These are phyloP conservation scores for Beaufortia kweichowensis DNA, from an alignment of 2,113 vertebrate genomes.

Conservation along the genomic window DNA sequence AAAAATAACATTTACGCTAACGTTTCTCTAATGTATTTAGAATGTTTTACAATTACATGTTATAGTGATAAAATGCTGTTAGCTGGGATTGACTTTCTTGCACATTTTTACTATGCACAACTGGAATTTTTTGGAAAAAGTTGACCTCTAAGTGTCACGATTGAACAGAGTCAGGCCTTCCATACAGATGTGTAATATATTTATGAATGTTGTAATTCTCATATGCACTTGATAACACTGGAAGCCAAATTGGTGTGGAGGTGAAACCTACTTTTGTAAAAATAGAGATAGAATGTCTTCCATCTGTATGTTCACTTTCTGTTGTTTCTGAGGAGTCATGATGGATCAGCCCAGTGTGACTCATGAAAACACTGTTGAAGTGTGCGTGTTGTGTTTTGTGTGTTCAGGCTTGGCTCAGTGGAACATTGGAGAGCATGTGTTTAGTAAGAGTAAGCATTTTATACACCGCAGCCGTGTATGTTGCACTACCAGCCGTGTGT, in stretches of 20 bases:
- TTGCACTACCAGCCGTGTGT: slow-evolving; percentile 34
- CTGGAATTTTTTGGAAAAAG: too few relatives aligned
- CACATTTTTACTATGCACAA: too few relatives aligned
- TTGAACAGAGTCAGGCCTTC: too few relatives aligned
- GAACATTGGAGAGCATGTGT: slow-evolving; percentile 12
- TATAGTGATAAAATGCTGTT: too few relatives aligned
- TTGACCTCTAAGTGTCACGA: too few relatives aligned
- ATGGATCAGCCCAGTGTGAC: slow-evolving; percentile 27
- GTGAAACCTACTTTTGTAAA: slow-evolving; percentile 64
- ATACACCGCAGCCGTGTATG: slow-evolving; percentile 21
- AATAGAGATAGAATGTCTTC: slow-evolving; percentile 65
- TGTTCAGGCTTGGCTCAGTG: not conserved
- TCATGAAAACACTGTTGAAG: slow-evolving; percentile 1
- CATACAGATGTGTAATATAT: too few relatives aligned
- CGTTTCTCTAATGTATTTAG: too few relatives aligned
- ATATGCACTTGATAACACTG: not conserved
- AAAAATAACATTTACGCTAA: too few relatives aligned
- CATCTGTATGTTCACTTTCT: slow-evolving; percentile 72
- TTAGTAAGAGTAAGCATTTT: slow-evolving; percentile 21
- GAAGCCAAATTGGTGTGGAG: not conserved
- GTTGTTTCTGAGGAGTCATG: slow-evolving; percentile 40
- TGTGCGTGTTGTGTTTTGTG: too few relatives aligned
- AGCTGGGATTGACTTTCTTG: too few relatives aligned
- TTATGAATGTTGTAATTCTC: not conserved
- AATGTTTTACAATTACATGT: too few relatives aligned